Base-by-base conservation (phyloP, 2,113 vertebrate genomes). In the Pao palembangensis region DNA sequence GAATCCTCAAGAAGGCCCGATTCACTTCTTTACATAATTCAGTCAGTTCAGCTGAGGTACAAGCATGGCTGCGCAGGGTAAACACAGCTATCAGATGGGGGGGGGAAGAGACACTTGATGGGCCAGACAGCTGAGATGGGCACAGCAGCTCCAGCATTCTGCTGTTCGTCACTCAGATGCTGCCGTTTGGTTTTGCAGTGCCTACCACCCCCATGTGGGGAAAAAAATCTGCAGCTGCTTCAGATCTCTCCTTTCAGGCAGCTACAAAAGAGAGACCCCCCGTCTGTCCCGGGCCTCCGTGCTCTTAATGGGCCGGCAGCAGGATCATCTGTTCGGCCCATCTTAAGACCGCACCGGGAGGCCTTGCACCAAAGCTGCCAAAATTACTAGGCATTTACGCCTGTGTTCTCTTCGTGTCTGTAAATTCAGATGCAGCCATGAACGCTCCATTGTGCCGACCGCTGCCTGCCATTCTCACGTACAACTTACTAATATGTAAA, bases 151-250 rank as follows among this genome's bases (percentile, higher is more conserved):
- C 67, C 51, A 51, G 28, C 68, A 61, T 78, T 74, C 69, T 60
- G 64, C 48, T 58, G 73, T 82, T 76, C 74, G 74, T 73, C 73
- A 72, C 69, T 75, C 81, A 79, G 77, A 79, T 43, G 14, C 51
- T 64, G 55, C 68, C 67, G 64, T 88, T 87, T 71, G 80, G 87
- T 96, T 91, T 93, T 87, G 91, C 88, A 93, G 94, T 81, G 83
- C 93, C 92, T 95, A 95, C 92, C 91, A 96, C 96, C 97, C 94
- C 95, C 96, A 93, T 95, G 94, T 85, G 97, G 96, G 94, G 94
- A 92, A 91, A 92, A 93, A 92, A 89, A 56, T 92, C 80, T 71
- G 90, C 91, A 92, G 90, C 93, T 92, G 93, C 92, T 84, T 83
- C 83, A 75, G 76, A 84, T 85, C 82, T 87, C 78, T 82, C 87